phyloP scores from a whole-genome alignment of 2,888 invertebrate genomes.

The Micoletzkya japonica region DNA sequence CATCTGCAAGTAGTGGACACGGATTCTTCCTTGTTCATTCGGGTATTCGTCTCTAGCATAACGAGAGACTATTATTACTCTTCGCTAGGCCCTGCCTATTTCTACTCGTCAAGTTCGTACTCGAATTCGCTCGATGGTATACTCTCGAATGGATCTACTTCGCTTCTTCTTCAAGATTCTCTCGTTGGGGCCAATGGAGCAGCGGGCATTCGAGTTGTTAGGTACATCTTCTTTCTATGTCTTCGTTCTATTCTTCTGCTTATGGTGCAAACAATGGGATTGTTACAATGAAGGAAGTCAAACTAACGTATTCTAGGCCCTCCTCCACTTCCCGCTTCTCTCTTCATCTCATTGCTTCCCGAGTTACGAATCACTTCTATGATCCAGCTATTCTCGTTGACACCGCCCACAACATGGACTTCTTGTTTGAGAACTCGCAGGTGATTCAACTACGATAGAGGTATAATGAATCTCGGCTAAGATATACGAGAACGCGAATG shows the following conservation, averaged over 20 bases:
- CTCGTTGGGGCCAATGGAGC: conserved; percentile 26
- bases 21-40: neutral
- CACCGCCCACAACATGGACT: conserved; percentile 16
- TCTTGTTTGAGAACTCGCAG: neutral
- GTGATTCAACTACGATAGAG: neutral
- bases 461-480: neutral
- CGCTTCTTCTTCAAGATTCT: neutral
- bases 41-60: neutral
- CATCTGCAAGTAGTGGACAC: conserved; percentile 13
- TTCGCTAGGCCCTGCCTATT: neutral
- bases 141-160: neutral
- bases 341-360: conserved; percentile 2
- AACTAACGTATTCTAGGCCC: no score
- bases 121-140: conserved; percentile 14
- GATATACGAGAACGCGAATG: conserved; percentile 27
- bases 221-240: neutral
- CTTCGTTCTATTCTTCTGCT: no score
- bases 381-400: conserved; percentile 14
- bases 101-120: conserved; percentile 6
- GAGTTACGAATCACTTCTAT: conserved; percentile 20
- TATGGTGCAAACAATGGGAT: no score
- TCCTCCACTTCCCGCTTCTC: neutral
- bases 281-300: no score
- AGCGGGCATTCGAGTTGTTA: conserved; percentile 2
- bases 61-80: neutral